Conservation (phyloP, 2,888 invertebrate genomes). For the Anthrax anthrax region DNA sequence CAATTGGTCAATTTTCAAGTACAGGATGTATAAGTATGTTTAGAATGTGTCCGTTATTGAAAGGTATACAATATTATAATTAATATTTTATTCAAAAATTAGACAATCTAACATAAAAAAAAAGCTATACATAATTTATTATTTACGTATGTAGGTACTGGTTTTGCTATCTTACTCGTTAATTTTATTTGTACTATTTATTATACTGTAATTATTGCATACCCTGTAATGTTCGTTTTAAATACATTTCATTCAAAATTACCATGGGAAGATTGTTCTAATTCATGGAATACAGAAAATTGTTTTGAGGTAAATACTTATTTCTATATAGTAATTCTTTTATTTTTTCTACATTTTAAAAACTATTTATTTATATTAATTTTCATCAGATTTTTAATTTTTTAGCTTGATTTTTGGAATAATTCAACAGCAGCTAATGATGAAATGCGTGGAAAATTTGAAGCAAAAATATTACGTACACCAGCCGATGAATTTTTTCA, state of each 20-base stretch:
- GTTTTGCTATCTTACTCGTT: conserved; percentile 66
- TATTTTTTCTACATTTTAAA: too few species aligned
- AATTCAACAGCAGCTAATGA: background rate
- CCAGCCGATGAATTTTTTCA: conserved; percentile 75
- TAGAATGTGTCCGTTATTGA: conserved; percentile 67
- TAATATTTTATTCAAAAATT: background rate
- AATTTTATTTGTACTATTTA: conserved; percentile 70
- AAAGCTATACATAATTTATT: background rate
- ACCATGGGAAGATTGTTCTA: conserved; percentile 65
- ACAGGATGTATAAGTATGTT: conserved; percentile 71
- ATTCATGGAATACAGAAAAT: conserved; percentile 67
- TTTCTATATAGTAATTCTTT: background rate
- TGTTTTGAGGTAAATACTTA: conserved; percentile 38
- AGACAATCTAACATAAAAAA: background rate
- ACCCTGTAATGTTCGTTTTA: conserved; percentile 60
- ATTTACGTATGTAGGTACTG: conserved; percentile 50
- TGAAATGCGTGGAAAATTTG: background rate
- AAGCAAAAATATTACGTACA: conserved; percentile 29
- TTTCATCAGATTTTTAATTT: background rate
- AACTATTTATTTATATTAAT: too few species aligned
- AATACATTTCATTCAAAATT: conserved; percentile 50
- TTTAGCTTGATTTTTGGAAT: background rate
- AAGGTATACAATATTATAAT: too few species aligned
- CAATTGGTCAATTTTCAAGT: conserved; percentile 72
- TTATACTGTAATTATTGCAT: conserved; percentile 73